Base-by-base conservation (phyloP, 2,888 invertebrate genomes). In the Patella depressa region DNA sequence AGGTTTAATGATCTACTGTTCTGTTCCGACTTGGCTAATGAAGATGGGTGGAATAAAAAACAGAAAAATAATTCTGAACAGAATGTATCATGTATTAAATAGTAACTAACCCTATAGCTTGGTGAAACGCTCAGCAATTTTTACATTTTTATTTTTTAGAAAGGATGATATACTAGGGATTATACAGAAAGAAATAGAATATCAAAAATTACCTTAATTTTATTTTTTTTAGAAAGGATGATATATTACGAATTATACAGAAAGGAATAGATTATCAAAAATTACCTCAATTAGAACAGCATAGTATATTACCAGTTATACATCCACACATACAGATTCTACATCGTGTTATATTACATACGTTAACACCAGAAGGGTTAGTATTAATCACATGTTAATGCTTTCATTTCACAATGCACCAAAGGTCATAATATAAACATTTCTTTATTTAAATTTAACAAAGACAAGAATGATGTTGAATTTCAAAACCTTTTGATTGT, bases 181-280 rank as follows among this genome's bases (percentile, higher is more conserved):
- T 11, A 24, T 65, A 3, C 19, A 65, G 65, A 65, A 24, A 65
- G 24, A n/a, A 65, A 15, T 65, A 11, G 65, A 65, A 24, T 65
- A 19, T 65, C n/a, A 24, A 57, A 57, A 57, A 57, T n/a, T 57
- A 15, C 70, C 53, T 34, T 24, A n/a, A 24, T 73, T 57, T 53
- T 3, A 29, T 74, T 72, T 53, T 74, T 57, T 70, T 53, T 80
- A 85, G 85, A 73, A 78, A 78, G 24, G 24, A 19, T 24, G 65
- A 65, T 65, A 65, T 65, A 65, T 24, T 65, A 24, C 65, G 19
- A 24, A 24, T 65, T 19, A 65, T 65, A 3, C 19, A 65, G 65
- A 65, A 24, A 65, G 65, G 65, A 65, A 15, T 65, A 11, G 65
- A 65, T 17, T 65, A 24, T 65, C 11, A 24, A 14, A 65, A 53